Conservation (phyloP, 2,888 invertebrate genomes). For the Odontocerum albicorne region DNA sequence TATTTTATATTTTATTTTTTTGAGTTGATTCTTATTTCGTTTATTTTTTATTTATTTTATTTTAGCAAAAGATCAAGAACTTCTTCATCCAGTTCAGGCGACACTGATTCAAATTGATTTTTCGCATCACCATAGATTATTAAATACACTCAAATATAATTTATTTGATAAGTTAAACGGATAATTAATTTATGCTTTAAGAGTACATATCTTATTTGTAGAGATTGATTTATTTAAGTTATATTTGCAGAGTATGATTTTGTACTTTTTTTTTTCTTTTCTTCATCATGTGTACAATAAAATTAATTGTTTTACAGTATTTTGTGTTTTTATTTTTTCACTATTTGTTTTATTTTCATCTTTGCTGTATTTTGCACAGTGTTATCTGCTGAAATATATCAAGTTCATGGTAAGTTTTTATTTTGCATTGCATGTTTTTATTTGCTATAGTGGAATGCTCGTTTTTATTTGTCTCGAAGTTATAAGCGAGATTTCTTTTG, state of each 20-base stretch:
- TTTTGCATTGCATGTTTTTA: too few relatives aligned
- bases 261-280: slow-evolving; percentile 9
- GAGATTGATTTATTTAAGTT: slow-evolving; percentile 2
- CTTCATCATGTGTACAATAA: slow-evolving; percentile 22
- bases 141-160: too few relatives aligned
- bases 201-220: slow-evolving; percentile 16
- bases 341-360: slow-evolving; percentile 5
- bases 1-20: slow-evolving; percentile 38
- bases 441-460: too few relatives aligned
- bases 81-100: slow-evolving; percentile 28
- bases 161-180: too few relatives aligned
- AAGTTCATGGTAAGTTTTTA: too few relatives aligned
- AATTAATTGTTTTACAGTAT: slow-evolving; percentile 9
- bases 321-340: slow-evolving; percentile 15
- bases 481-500: too few relatives aligned
- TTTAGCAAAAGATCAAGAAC: slow-evolving; percentile 34
- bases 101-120: slow-evolving; percentile 22
- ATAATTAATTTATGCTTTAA: too few relatives aligned
- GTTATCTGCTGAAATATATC: too few relatives aligned
- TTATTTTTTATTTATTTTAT: slow-evolving; percentile 39
- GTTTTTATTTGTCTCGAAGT: too few relatives aligned
- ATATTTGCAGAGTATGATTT: slow-evolving; percentile 2
- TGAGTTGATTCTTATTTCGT: slow-evolving; percentile 38
- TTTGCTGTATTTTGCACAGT: slow-evolving; percentile 15
- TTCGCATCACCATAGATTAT: too few relatives aligned